A percentile compares a stretch with the other conserved stretches of the same genome.
phyloP scores from a whole-genome alignment of 2,113 vertebrate genomes.

The Sebastes fasciatus region DNA sequence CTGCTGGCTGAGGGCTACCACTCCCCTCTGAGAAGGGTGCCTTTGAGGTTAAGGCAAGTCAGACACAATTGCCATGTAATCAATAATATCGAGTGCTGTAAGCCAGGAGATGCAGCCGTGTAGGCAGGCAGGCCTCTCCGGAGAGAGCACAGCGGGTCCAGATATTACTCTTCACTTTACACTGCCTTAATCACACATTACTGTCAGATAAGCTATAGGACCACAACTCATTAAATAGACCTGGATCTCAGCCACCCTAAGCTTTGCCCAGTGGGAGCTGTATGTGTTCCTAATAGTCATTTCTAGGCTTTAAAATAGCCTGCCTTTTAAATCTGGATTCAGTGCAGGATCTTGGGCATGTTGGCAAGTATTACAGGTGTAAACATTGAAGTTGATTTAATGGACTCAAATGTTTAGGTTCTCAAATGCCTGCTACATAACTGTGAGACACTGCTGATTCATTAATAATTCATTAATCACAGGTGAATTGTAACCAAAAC shows the following conservation, averaged over 20 bases:
- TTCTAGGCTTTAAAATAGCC: conserved; percentile 8
- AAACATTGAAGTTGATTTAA: conserved; percentile 16
- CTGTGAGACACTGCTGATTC: neutral
- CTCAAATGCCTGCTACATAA: neutral
- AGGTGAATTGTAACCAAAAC: neutral
- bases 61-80: conserved; percentile 80
- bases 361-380: conserved; percentile 17
- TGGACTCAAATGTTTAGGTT: conserved; percentile 6
- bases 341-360: neutral
- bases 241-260: conserved; percentile 37
- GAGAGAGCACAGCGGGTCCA: conserved; percentile 45
- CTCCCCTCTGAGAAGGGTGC: conserved; percentile 42
- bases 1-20: conserved; percentile 38
- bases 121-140: conserved; percentile 45
- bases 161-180: conserved; percentile 70
- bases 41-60: conserved; percentile 77
- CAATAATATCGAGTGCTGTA: conserved; percentile 77
- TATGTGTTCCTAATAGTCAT: conserved; percentile 17
- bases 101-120: conserved; percentile 49
- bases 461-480: neutral
- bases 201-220: conserved; percentile 49
- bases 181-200: conserved; percentile 70
- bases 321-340: conserved; percentile 16
- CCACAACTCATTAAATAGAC: conserved; percentile 53
- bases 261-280: conserved; percentile 28